phyloP scores from a whole-genome alignment of 1,140 invertebrate species.

The Nomia melanderi region DNA sequence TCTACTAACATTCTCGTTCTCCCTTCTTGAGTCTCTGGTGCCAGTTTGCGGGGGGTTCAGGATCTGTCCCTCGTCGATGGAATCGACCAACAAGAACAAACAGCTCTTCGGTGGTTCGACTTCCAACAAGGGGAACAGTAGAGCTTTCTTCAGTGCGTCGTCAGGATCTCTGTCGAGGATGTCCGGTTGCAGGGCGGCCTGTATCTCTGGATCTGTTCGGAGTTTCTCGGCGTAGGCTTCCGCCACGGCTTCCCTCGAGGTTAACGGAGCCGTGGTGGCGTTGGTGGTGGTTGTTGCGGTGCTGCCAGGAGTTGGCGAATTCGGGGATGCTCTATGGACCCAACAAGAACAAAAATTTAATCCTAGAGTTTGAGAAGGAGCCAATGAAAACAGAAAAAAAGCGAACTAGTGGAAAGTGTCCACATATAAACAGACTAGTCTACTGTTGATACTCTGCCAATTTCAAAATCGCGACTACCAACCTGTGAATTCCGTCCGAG shows the following conservation, averaged over 20 bases:
- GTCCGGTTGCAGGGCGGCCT: slow-evolving; percentile 86
- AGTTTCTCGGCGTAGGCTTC: slow-evolving; percentile 92
- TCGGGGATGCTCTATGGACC: slow-evolving; percentile 34
- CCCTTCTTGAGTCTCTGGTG: slow-evolving; percentile 75
- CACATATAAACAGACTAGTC: too few species aligned
- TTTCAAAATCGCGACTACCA: too few species aligned
- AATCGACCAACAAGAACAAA: slow-evolving; percentile 93
- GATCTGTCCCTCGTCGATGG: slow-evolving; percentile 90
- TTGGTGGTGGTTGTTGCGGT: slow-evolving; percentile 46
- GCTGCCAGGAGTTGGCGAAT: slow-evolving; percentile 28
- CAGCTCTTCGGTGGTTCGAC: slow-evolving; percentile 91
- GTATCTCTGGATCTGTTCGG: slow-evolving; percentile 88
- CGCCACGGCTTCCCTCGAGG: slow-evolving; percentile 81
- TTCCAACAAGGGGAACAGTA: slow-evolving; percentile 93
- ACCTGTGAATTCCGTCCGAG: slow-evolving; percentile 74
- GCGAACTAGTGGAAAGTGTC: too few species aligned
- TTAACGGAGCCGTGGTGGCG: slow-evolving; percentile 56
- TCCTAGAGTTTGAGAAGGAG: too few species aligned
- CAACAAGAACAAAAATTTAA: neutral
- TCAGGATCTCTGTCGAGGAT: slow-evolving; percentile 92
- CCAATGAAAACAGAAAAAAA: too few species aligned
- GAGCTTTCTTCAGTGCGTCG: slow-evolving; percentile 93
- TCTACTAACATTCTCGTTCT: slow-evolving; percentile 82
- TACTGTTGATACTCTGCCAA: too few species aligned
- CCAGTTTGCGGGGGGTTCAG: slow-evolving; percentile 73